Conservation (phyloP, 2,113 vertebrate species). For the Elaphurus davidianus region DNA sequence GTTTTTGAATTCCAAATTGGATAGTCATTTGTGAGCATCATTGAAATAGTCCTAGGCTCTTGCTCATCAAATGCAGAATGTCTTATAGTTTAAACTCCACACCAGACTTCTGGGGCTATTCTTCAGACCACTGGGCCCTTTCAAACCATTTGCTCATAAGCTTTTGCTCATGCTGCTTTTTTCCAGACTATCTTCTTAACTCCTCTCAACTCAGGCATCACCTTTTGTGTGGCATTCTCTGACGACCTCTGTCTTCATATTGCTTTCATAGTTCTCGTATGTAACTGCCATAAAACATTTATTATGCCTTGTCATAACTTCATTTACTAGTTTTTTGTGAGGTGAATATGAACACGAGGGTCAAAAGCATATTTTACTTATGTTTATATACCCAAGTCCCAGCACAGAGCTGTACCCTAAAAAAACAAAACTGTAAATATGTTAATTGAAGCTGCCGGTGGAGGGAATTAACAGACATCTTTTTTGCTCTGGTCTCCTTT, state of each 20-base stretch:
- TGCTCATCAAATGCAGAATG: neutral
- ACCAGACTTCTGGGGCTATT: neutral
- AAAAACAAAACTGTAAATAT: neutral
- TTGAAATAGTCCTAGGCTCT: neutral
- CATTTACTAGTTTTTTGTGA: slow-evolving; percentile 8
- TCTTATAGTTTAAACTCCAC: neutral
- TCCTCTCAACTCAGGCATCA: neutral
- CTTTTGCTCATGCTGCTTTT: slow-evolving; percentile 14
- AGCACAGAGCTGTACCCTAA: neutral
- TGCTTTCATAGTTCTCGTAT: neutral
- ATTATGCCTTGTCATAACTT: neutral
- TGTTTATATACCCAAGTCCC: neutral
- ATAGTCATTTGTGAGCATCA: neutral
- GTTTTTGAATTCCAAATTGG: neutral
- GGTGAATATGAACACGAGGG: neutral
- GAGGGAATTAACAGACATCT: slow-evolving; percentile 34
- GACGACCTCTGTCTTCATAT: neutral
- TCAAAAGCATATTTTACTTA: slow-evolving; percentile 3
- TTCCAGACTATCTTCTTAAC: neutral
- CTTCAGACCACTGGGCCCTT: neutral
- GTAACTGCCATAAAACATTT: neutral
- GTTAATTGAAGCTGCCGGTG: neutral
- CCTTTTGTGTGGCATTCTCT: neutral
- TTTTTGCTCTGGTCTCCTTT: slow-evolving; percentile 24
- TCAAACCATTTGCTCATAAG: neutral